Evolutionary conservation across 1,140 invertebrate species (phyloP), one percentile per base, ranked within the genome.

Genomic region (Xylocopa sonorina): DNA sequence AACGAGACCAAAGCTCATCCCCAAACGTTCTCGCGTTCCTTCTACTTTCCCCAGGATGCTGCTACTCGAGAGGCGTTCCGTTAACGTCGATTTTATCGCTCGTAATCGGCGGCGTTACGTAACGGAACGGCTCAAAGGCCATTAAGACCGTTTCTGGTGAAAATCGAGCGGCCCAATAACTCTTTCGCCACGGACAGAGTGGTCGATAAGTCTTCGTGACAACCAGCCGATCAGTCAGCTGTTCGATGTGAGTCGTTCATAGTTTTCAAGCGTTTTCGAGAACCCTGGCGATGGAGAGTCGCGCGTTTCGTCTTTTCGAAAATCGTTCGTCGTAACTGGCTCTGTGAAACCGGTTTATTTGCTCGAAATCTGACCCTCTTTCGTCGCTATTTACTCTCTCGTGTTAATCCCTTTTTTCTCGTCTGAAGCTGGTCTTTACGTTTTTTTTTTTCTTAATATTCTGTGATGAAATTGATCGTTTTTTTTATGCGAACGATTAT

Each of bases 81-180:
- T 77, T 75, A 58, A 80, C 67, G 53, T 71, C 72, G 78, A 76
- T 76, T 41, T 51, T 76, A 76, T 73, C 72, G 43, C 1, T n/a
- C 43, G 66, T 64, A 79, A 79, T 83, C 82, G 75, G 67, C 29
- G 81, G 32, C 72, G 57, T 79, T 58, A 46, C 67, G 64, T 69
- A 67, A 69, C 71, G 80, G 71, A 46, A 55, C 51, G 41, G 71
- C 38, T 58, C 71, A 62, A 55, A 57, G n/a, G 69, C 62, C 50
- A 68, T 58, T 71, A 79, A 63, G 48, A 71, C 24, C 62, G 67
- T 73, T 76, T 74, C 63, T 60, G 72, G 64, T 58, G 74, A 81
- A 86, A 87, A 87, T 80, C 77, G 85, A 86, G 81, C 80, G 73
- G 76, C 24, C 24, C 81, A 77, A 87, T 87, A 87, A 86, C 72